These are phyloP conservation scores for Aurelia sp. DNA, from an alignment of 30 jellyfish, hydroid and myxozoan species.

Conservation along the genomic window DNA sequence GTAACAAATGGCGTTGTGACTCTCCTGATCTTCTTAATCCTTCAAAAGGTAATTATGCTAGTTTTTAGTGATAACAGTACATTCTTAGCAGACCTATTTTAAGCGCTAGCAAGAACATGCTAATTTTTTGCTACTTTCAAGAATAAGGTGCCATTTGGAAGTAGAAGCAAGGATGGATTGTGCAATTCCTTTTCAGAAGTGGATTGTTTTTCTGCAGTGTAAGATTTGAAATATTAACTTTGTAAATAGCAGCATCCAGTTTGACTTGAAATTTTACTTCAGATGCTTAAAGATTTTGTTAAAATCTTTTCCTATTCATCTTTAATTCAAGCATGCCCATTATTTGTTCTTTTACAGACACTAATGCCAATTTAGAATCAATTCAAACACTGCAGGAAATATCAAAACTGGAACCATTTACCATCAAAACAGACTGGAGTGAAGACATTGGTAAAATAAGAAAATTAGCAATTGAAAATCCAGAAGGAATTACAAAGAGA, in stretches of 20 bases:
- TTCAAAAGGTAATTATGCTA: conserved; percentile 19
- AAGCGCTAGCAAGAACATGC: too few species aligned
- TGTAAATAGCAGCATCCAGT: too few species aligned
- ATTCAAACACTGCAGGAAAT: conserved; percentile 51
- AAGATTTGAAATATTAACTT: too few species aligned
- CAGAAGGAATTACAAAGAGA: conserved; percentile 21
- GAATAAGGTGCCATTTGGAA: too few species aligned
- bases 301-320: too few species aligned
- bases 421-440: conserved; percentile 51
- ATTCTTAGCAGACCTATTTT: too few species aligned
- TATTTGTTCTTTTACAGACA: conserved; percentile 20
- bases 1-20: conserved; percentile 65
- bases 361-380: conserved; percentile 43
- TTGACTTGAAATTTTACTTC: too few species aligned
- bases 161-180: too few species aligned
- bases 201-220: too few species aligned
- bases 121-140: too few species aligned
- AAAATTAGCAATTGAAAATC: conserved; percentile 35
- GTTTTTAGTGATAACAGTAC: not conserved
- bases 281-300: too few species aligned
- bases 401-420: conserved; percentile 34
- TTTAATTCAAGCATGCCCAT: not conserved
- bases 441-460: conserved; percentile 31
- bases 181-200: too few species aligned
- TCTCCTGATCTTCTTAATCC: conserved; percentile 63